Conservation (phyloP, 2,113 vertebrate genomes). For the Campylomormyrus numenius region DNA sequence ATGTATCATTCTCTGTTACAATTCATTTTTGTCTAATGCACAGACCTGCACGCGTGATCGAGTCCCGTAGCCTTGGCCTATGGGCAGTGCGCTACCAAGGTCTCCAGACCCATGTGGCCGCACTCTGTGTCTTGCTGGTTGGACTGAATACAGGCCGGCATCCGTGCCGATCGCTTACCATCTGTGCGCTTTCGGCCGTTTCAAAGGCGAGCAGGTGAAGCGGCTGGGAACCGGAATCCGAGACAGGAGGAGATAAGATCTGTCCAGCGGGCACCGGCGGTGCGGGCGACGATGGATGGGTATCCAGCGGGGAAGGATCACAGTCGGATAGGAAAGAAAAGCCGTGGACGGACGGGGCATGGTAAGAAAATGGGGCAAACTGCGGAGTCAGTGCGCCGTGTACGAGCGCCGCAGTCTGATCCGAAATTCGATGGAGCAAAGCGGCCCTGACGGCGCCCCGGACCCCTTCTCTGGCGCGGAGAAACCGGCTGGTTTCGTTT, state of each 20-base stretch:
- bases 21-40: background rate
- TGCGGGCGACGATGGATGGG: background rate
- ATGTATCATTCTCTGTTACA: background rate
- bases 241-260: background rate
- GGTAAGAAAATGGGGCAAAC: background rate
- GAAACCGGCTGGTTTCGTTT: conserved; percentile 4
- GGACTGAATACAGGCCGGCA: background rate
- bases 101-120: conserved; percentile 10
- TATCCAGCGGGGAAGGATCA: background rate
- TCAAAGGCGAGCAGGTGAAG: background rate
- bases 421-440: conserved; percentile 3
- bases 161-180: background rate
- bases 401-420: background rate
- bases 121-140: background rate
- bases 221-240: background rate
- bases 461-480: background rate
- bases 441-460: background rate
- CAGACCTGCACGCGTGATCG: background rate
- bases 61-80: background rate
- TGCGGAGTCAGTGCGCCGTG: background rate
- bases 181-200: background rate
- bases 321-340: background rate
- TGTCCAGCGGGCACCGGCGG: background rate
- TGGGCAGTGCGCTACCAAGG: conserved; percentile 13
- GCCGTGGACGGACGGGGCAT: background rate